A percentile compares a stretch with the other conserved stretches of the same genome.
These are phyloP conservation scores for Electrona antarctica DNA, from an alignment of 2,113 vertebrate species.

Conservation along the genomic window DNA sequence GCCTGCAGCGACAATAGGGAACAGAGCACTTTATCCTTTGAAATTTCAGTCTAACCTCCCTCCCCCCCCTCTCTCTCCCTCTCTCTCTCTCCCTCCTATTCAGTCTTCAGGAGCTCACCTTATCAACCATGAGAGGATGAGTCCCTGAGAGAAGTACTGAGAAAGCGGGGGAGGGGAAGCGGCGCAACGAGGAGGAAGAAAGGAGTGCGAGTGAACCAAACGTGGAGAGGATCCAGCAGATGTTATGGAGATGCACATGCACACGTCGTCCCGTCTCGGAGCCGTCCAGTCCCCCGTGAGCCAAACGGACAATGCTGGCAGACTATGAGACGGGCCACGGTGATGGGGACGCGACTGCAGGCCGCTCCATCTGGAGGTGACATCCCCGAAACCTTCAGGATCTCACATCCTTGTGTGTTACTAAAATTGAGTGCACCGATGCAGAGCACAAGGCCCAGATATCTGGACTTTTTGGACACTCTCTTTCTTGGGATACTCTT, in stretches of 20 bases:
- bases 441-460: conserved; percentile 33
- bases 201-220: no score
- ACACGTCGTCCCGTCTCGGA: conserved; percentile 32
- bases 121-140: no score
- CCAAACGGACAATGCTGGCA: conserved; percentile 45
- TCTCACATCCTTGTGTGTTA: conserved; percentile 41
- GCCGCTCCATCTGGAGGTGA: conserved; percentile 34
- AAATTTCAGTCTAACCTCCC: no score
- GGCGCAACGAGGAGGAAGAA: no score
- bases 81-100: no score
- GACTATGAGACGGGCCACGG: conserved; percentile 43
- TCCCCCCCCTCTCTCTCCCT: no score
- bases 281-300: conserved; percentile 46
- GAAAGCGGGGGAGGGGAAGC: no score
- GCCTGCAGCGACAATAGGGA: no score
- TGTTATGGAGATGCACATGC: conserved; percentile 50
- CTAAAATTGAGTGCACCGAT: conserved; percentile 36
- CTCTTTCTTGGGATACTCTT: background rate
- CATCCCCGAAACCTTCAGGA: conserved; percentile 27
- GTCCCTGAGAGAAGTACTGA: no score
- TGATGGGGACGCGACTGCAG: conserved; percentile 48
- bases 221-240: no score
- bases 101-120: no score
- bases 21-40: no score
- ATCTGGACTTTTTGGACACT: conserved; percentile 33